phyloP scores from a whole-genome alignment of 2,888 invertebrate species.

The Cactoblastis cactorum region DNA sequence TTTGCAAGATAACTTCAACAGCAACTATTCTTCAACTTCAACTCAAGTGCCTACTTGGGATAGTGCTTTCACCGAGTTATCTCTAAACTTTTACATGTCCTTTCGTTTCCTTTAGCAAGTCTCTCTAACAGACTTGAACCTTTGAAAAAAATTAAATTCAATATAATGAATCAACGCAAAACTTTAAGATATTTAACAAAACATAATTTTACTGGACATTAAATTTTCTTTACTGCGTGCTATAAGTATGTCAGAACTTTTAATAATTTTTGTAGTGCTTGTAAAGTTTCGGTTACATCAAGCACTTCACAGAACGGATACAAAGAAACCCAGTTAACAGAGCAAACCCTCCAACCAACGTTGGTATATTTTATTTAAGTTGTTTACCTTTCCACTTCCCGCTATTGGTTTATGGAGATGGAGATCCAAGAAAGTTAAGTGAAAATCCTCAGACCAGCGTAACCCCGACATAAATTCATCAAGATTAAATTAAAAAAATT shows the following conservation, averaged over 20 bases:
- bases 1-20: constrained; percentile 2
- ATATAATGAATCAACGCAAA: too few species aligned
- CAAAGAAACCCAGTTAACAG: constrained; percentile 10
- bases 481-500: background rate
- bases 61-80: background rate
- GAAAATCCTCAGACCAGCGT: background rate
- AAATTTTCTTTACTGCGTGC: too few species aligned
- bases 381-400: constrained; percentile 16
- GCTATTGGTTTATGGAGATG: constrained; percentile 15
- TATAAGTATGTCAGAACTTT: background rate
- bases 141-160: too few species aligned
- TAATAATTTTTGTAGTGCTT: background rate
- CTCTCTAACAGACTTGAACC: too few species aligned
- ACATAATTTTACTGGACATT: too few species aligned
- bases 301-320: constrained; percentile 1
- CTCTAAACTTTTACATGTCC: background rate
- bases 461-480: background rate
- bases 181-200: too few species aligned
- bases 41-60: background rate
- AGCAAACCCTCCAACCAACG: constrained; percentile 8
- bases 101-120: background rate
- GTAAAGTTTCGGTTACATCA: background rate
- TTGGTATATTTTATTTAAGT: constrained; percentile 7
- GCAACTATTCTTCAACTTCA: background rate
- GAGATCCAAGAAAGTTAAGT: constrained; percentile 16